These are phyloP conservation scores for Aelia acuminata DNA, from an alignment of 2,888 invertebrate species.

Conservation along the genomic window DNA sequence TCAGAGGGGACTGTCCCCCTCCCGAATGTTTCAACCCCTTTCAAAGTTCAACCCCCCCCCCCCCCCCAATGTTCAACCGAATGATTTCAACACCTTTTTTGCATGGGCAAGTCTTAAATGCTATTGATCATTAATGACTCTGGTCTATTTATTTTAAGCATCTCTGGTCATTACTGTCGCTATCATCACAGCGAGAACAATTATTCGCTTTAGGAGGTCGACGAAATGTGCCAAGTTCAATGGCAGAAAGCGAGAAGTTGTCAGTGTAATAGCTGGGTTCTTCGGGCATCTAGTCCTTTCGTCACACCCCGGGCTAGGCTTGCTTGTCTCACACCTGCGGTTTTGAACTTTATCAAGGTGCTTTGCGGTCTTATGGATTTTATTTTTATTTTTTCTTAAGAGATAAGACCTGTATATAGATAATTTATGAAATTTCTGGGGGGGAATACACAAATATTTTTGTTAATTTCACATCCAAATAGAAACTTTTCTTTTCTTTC, in stretches of 20 bases:
- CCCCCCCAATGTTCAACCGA: too few relatives aligned
- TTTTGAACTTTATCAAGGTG: not conserved
- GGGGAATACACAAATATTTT: too few relatives aligned
- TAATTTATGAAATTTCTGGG: too few relatives aligned
- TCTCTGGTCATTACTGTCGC: not conserved
- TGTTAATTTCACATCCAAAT: too few relatives aligned
- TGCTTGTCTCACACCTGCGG: not conserved
- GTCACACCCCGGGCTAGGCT: not conserved
- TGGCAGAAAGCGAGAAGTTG: conserved; percentile 14
- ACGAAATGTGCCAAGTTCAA: conserved; percentile 16
- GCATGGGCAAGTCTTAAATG: too few relatives aligned
- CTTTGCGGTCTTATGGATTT: not conserved
- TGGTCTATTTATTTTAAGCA: not conserved
- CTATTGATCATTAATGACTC: not conserved
- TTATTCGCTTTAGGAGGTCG: not conserved
- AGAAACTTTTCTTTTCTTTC: too few relatives aligned
- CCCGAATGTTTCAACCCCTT: too few relatives aligned
- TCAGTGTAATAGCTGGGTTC: not conserved
- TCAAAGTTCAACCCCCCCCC: too few relatives aligned
- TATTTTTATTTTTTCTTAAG: too few relatives aligned
- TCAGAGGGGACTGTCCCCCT: too few relatives aligned
- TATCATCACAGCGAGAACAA: not conserved
- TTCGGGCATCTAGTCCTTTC: not conserved
- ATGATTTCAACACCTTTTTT: too few relatives aligned
- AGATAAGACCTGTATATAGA: too few relatives aligned